Percentiles rank a stretch among this genome's conserved stretches.
These are phyloP conservation scores for Spodoptera picta DNA, from an alignment of 2,888 invertebrate species.

Conservation along the genomic window DNA sequence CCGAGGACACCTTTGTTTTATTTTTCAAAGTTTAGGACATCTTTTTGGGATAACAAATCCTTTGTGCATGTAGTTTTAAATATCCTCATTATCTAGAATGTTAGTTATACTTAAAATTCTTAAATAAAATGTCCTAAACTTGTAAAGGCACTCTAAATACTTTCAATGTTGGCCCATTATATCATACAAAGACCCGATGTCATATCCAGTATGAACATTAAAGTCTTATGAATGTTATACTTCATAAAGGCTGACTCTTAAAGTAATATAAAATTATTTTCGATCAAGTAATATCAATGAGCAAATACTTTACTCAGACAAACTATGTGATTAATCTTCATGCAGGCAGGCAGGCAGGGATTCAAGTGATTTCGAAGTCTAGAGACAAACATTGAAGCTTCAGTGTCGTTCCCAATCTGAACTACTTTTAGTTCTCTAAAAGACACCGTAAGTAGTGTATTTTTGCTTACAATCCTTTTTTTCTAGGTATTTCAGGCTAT, in stretches of 20 bases:
- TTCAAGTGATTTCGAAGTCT: conserved; percentile 38
- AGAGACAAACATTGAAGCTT: conserved; percentile 29
- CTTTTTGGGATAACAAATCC: neutral
- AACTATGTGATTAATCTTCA: conserved; percentile 37
- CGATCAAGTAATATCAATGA: conserved; percentile 9
- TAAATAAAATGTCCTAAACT: too few relatives aligned
- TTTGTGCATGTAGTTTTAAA: neutral
- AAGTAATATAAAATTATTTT: conserved; percentile 5
- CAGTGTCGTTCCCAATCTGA: conserved; percentile 12
- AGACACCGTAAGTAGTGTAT: too few relatives aligned
- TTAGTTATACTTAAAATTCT: too few relatives aligned
- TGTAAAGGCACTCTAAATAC: too few relatives aligned
- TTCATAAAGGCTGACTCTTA: neutral
- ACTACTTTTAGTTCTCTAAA: conserved; percentile 16
- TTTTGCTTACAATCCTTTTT: too few relatives aligned
- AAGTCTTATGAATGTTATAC: too few relatives aligned
- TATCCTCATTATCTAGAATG: too few relatives aligned
- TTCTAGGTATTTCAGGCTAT: too few relatives aligned
- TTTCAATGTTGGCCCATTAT: too few relatives aligned
- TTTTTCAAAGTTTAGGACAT: neutral
- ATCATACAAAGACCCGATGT: too few relatives aligned
- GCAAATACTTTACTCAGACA: conserved; percentile 30
- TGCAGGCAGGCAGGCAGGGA: conserved; percentile 2
- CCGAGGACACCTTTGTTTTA: conserved; percentile 23
- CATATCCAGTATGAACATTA: too few relatives aligned